Percentiles rank a stretch among this genome's conserved stretches.
Evolutionary conservation across 2,113 vertebrate species (phyloP).

Genomic region (Jaculus jaculus): DNA sequence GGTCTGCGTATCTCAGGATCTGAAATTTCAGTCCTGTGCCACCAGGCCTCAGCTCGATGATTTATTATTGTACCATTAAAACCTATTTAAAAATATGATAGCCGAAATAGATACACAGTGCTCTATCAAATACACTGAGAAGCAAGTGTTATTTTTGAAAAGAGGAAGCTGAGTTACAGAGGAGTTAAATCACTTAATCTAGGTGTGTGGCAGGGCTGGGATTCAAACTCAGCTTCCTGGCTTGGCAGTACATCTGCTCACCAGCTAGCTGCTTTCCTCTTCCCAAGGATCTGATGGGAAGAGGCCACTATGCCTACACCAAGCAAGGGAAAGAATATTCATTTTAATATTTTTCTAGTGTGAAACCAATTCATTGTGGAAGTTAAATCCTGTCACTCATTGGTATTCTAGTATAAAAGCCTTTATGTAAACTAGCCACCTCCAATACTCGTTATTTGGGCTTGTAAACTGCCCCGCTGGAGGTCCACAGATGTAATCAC

Average conservation of each 20-base stretch:
- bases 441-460: neutral
- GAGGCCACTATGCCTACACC: neutral
- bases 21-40: neutral
- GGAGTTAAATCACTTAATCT: neutral
- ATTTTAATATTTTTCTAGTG: neutral
- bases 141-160: too few species aligned
- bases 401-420: neutral
- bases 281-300: neutral
- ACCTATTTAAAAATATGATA: conserved; percentile 25
- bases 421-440: neutral
- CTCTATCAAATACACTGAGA: neutral
- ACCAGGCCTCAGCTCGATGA: neutral
- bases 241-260: neutral
- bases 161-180: neutral
- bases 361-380: neutral
- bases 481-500: neutral
- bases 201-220: neutral
- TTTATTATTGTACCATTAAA: neutral
- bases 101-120: neutral
- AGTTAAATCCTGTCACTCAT: neutral
- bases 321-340: neutral
- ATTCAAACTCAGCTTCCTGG: neutral
- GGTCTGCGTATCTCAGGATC: too few species aligned
- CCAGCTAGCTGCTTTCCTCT: rapidly evolving
- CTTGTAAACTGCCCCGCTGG: neutral